Evolutionary conservation across 2,888 invertebrate species (phyloP), one percentile per base, ranked within the genome.

Genomic region (Prosopocoilus inquinatus): DNA sequence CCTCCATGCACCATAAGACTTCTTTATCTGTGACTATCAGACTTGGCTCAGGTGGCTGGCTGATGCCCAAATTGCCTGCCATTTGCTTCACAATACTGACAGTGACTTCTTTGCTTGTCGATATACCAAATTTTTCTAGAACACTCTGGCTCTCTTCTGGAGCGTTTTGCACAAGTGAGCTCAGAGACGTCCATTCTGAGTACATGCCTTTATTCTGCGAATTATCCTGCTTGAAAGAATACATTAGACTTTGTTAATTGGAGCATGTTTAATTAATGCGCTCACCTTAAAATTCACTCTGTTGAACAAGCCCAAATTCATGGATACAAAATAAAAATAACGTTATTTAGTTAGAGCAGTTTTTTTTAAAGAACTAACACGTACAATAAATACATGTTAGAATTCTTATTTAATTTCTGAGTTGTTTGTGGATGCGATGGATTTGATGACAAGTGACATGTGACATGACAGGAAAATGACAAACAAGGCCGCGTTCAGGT

Each of bases 1-100:
- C 90, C 77, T 90, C 90, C 80, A 91, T 85, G 58, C 90, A 90
- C 90, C 90, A 91, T 73, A 87, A 86, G 46, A 96, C 94, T 84
- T 95, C 94, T 81, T 82, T 86, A 75, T 95, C 94, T 47, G 90
- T 89, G 16, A 85, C 85, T 52, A 96, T 81, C 32, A 87, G 85
- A 71, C 94, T 94, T 3, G 91, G 91, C 67, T 94, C 92, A 0
- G 89, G 86, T 60, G 90, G 88, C 63, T 91, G 90, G 1, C 91
- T 87, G 46, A 86, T 83, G 2, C 87, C 87, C 47, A 89, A 78
- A 71, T 84, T 87, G 32, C 83, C 78, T 3, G 88, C 85, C 4
- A 97, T 81, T 69, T 90, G 89, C 65, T 86, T 85, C 38, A 94
- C 91, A 9, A 94, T 87, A 1, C 89, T 87, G 33, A 89, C 78